Evolutionary conservation across 2,113 vertebrate species (phyloP).

Genomic region (Sinocyclocheilus maitianheensis): DNA sequence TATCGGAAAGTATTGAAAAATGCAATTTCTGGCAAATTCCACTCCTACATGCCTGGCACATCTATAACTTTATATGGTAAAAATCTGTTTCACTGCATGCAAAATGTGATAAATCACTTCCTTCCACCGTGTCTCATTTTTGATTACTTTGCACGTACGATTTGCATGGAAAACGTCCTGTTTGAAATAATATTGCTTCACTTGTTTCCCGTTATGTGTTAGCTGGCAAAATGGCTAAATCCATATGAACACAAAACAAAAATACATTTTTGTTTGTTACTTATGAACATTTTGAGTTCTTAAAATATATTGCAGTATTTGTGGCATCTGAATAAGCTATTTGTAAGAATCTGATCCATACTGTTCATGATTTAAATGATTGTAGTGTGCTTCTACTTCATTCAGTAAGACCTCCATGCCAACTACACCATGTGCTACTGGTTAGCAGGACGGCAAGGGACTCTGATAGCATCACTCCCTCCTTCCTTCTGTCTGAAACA

Average conservation of each 20-base stretch:
- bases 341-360: not conserved
- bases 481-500: constrained; percentile 13
- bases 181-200: not conserved
- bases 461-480: constrained; percentile 21
- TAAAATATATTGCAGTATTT: not conserved
- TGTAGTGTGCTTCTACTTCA: constrained; percentile 20
- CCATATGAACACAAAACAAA: not conserved
- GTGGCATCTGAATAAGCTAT: not conserved
- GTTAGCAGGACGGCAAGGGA: constrained; percentile 23
- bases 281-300: not conserved
- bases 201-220: not conserved
- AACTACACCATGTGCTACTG: constrained; percentile 28
- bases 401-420: constrained; percentile 31
- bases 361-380: constrained; percentile 5
- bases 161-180: not conserved
- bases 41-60: not conserved
- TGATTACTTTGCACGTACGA: not conserved
- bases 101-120: not conserved
- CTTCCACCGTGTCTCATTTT: not conserved
- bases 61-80: not conserved
- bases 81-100: not conserved
- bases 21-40: not conserved
- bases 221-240: too few species aligned
- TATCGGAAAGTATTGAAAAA: not conserved
- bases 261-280: not conserved